Evolutionary conservation across 1,140 invertebrate genomes (phyloP).

Genomic region (Drosophila nigromelanica): DNA sequence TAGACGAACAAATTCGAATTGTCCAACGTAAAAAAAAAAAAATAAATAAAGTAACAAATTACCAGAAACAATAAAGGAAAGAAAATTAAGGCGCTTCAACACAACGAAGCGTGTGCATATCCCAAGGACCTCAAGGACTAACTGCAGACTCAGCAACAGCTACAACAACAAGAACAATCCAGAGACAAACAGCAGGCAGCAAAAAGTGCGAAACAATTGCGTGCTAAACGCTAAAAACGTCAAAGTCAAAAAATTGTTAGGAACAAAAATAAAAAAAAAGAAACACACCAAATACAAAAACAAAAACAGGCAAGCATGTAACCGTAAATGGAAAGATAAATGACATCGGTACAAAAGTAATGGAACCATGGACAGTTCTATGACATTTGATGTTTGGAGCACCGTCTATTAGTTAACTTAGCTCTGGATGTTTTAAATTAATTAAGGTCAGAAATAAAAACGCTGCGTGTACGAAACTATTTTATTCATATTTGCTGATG

Average conservation of each 20-base stretch:
- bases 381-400: constrained; percentile 28
- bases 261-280: constrained; percentile 47
- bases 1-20: constrained; percentile 44
- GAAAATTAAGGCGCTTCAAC: constrained; percentile 57
- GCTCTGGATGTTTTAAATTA: constrained; percentile 49
- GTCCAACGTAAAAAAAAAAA: neutral
- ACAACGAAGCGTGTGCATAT: constrained; percentile 60
- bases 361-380: constrained; percentile 19
- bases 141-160: constrained; percentile 42
- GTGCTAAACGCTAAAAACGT: constrained; percentile 79
- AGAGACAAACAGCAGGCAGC: constrained; percentile 48
- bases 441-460: constrained; percentile 38
- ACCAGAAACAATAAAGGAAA: constrained; percentile 55
- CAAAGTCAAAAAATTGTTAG: constrained; percentile 53
- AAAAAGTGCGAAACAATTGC: constrained; percentile 79
- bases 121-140: constrained; percentile 42
- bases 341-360: constrained; percentile 43
- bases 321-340: constrained; percentile 74
- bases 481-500: constrained; percentile 32
- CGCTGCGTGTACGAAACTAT: constrained; percentile 37
- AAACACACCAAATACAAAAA: neutral
- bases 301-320: constrained; percentile 28
- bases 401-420: constrained; percentile 38
- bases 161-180: constrained; percentile 11
- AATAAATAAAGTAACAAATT: constrained; percentile 59